These are phyloP conservation scores for Apodemia hepburni DNA, from an alignment of 2,888 invertebrate genomes.

Conservation along the genomic window DNA sequence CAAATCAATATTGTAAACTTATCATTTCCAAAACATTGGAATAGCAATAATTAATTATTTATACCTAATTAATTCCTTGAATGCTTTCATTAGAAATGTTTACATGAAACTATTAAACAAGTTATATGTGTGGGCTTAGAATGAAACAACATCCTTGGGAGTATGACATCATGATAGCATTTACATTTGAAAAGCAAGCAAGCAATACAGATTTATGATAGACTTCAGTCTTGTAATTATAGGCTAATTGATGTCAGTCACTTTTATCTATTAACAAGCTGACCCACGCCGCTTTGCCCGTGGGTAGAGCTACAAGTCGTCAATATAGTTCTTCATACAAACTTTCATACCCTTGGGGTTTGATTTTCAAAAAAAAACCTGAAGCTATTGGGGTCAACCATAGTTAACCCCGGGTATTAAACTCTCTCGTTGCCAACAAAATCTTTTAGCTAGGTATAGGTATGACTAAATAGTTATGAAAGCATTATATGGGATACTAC, in stretches of 20 bases:
- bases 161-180: constrained; percentile 2
- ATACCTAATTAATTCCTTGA: constrained; percentile 6
- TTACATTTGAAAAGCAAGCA: neutral
- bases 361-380: too few species aligned
- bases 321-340: too few species aligned
- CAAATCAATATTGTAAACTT: neutral
- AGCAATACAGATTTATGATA: neutral
- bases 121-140: neutral
- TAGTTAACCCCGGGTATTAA: too few species aligned
- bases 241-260: neutral
- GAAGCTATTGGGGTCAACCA: too few species aligned
- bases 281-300: too few species aligned
- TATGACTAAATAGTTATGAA: too few species aligned
- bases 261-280: too few species aligned
- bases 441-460: too few species aligned
- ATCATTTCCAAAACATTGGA: neutral
- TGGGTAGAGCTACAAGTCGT: too few species aligned
- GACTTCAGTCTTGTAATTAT: neutral
- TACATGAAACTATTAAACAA: constrained; percentile 7
- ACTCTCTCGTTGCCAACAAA: too few species aligned
- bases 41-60: neutral
- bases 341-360: too few species aligned
- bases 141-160: constrained; percentile 1
- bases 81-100: constrained; percentile 15
- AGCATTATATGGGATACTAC: too few species aligned